Base-by-base conservation (phyloP, 1,140 invertebrate species). In the Listronotus bonariensis region DNA sequence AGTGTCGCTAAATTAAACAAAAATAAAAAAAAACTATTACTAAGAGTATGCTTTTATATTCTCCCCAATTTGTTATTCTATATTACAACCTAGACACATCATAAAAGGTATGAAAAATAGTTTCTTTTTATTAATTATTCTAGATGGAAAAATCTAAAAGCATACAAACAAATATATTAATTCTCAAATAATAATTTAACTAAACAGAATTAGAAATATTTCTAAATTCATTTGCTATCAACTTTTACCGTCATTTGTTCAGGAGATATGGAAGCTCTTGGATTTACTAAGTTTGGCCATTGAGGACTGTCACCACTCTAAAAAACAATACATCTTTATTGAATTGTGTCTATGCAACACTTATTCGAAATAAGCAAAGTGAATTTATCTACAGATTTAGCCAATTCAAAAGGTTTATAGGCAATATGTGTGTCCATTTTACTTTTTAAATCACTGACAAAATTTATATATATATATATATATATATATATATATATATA, bases 201-300 rank as follows among this genome's bases (percentile, higher is more conserved):
- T 60, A 60, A 59, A 60, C n/a, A 15, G 18, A 58, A 45, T 17
- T 18, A 3, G 31, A 42, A 36, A n/a, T 8, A 51, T 55, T 36
- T 1, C 34, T 36, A 31, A 32, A 11, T 11, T 41, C 9, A 49
- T 14, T 18, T 40, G n/a, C 41, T 8, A 34, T 36, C 17, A 12
- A 48, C 38, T 26, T 1, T 5, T 26, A 26, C 20, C 36, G 32
- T 40, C 12, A 59, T 9, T 36, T n/a, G 15, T 32, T 38, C 34
- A 59, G 40, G 15, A n/a, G 60, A 34, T 38, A 48, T 34, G 60
- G 60, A 54, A 63, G 60, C 51, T 63, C 41, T 63, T 46, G 60
- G 60, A 63, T 63, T 63, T 63, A 36, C 38, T 43, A 31, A 48
- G 32, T 54, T 54, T 54, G n/a, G n/a, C 52, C 56, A 36, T n/a